Percentiles rank a stretch among this genome's conserved stretches.
Conservation (phyloP, 2,113 vertebrate species). For the Ceyx margarethae region DNA sequence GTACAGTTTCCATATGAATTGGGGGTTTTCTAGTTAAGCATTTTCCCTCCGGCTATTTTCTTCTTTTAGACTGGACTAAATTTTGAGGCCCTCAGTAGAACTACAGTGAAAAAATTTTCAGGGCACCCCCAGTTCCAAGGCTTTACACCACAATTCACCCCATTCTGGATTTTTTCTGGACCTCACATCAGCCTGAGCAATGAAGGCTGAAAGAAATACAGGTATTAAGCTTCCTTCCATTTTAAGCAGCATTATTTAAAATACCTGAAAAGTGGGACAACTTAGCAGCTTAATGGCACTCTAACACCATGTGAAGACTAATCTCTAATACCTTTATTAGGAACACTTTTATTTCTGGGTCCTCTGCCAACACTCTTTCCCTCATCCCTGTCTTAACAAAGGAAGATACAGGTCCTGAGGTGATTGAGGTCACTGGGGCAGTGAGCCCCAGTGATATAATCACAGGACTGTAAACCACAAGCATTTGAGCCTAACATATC, state of each 20-base stretch:
- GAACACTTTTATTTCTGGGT: neutral
- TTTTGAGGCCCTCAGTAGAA: no score
- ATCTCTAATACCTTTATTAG: neutral
- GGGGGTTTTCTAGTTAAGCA: no score
- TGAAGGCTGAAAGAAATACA: neutral
- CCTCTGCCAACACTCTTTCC: neutral
- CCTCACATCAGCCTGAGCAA: no score
- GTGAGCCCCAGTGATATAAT: neutral
- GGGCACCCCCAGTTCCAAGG: no score
- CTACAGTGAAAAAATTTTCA: no score
- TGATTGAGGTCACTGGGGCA: constrained; percentile 20
- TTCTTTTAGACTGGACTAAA: no score
- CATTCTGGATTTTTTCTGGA: no score
- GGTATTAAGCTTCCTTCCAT: neutral
- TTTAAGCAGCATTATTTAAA: constrained; percentile 10
- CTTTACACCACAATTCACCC: no score
- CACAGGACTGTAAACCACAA: neutral
- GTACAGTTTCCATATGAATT: no score
- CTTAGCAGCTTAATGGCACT: neutral
- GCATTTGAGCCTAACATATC: rapidly evolving
- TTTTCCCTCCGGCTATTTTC: no score
- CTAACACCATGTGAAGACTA: neutral
- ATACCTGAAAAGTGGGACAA: constrained; percentile 29
- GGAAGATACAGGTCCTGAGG: neutral
- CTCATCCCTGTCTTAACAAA: neutral